Evolutionary conservation across 1,140 invertebrate genomes (phyloP), one percentile per base, ranked within the genome.

Genomic region (Anagrus nilaparvatae): DNA sequence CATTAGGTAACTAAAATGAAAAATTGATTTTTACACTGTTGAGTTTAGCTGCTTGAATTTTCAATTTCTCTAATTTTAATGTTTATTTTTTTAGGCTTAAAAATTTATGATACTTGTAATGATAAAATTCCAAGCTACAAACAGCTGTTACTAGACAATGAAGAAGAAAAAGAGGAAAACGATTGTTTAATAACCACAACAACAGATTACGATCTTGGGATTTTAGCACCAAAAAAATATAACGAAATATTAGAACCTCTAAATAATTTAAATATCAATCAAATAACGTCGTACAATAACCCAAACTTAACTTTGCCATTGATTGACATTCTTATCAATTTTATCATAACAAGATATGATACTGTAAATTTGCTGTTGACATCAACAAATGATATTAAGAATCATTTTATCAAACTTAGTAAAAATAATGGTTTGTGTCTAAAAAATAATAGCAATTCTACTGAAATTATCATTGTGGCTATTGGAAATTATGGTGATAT

Each of bases 41-140:
- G 14, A 5, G 29, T 14, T 5, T 5, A n/a, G 5, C 13, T 14
- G 29, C 13, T 7, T 5, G 14, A 31, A 29, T 5, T 4, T n/a
- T 13, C 9, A 19, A 36, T 27, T 21, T 1, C n/a, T n/a, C n/a
- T n/a, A n/a, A n/a, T n/a, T n/a, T n/a, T n/a, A n/a, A n/a, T n/a
- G n/a, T n/a, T n/a, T 21, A n/a, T 13, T 45, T 36, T 48, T 46
- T 9, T 35, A 67, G 64, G 64, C 8, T 5, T 67, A 6, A 58
- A 54, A 32, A 37, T 66, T 7, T 55, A 58, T 36, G 63, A 68
- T 46, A 66, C 63, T 5, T 68, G 65, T 39, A 53, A 58, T 36
- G 58, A 67, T 23, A 49, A 53, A 21, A 46, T 56, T 33, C 49
- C 46, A 5, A 57, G 60, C 33, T 63, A 60, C 43, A 65, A 60